Evolutionary conservation across 2,888 invertebrate species (phyloP), one percentile per base, ranked within the genome.

Genomic region (Cyclophora albipunctata): DNA sequence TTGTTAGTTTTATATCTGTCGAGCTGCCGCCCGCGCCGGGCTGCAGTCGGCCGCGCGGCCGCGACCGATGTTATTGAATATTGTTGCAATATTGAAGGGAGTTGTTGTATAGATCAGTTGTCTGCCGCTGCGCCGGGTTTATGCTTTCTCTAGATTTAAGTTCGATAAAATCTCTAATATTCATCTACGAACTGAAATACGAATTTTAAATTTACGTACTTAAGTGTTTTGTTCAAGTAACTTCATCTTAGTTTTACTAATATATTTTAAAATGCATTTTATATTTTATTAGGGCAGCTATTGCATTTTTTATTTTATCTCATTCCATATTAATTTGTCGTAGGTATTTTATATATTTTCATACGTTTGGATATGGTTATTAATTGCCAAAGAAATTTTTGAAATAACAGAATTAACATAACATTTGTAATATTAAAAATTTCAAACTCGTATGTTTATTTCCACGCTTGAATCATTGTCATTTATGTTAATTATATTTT

Each of bases 191-290:
- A 75, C 75, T 76, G 78, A 80, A 73, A 75, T 72, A 73, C 75
- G 81, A 80, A 77, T 81, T 79, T 77, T 73, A 78, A 78, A 77
- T 78, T 72, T 75, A 80, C 76, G 86, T 86, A 87, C 87, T 87
- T 87, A 87, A 82, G 75, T 73, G 70, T 57, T 20, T 52, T 57
- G 58, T 54, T 52, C 54, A 34, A 55, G 48, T 54, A 51, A 53
- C 52, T 75, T 72, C 71, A 71, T 78, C 69, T 69, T 83, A 77
- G 76, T 69, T 67, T 62, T 77, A 80, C 77, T 81, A 78, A 84
- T 81, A 81, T 81, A 81, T 83, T 81, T 84, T 80, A 74, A 78
- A 75, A 81, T 80, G 81, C 82, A 82, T 84, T 85, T 83, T 78
- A 71, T 78, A 74, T 74, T 75, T 73, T 69, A 73, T 75, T 73